Evolutionary conservation across 2,888 invertebrate genomes (phyloP), one percentile per base, ranked within the genome.

Genomic region (Ditylenchus weischeri): DNA sequence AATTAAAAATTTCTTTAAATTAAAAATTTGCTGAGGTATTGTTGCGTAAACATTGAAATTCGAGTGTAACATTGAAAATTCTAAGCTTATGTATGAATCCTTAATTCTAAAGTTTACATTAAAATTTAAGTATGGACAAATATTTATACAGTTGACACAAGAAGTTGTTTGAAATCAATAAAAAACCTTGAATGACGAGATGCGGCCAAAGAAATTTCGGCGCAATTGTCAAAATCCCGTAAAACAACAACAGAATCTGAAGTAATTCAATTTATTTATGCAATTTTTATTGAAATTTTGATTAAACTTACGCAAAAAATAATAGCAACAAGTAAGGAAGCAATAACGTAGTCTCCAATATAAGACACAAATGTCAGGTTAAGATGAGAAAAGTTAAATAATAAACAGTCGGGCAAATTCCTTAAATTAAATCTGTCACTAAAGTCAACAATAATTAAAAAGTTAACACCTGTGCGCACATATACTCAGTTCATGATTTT

Each of bases 121-220:
- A 15, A 43, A 43, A 43, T 3, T 43, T 13, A 43, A 43, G 5
- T 43, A 15, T 8, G 8, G 8, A 43, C 2, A 43, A 43, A 43
- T 43, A 43, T 43, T 43, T 43, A 15, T 43, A 43, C 43, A 43
- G 8, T 43, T 43, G 1, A 43, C 29, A 29, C 5, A 29, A 29
- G n/a, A 29, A 29, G 29, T 29, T 2, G 5, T 29, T 29, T 29
- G 5, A 29, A 29, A 4, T 29, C 5, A 29, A 43, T 13, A 3
- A 43, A 38, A 43, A 43, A 43, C 43, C 43, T 66, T 80, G 80
- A 11, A 80, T 72, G 60, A 77, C 70, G 23, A 80, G 69, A 67
- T 80, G 80, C 0, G 80, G 80, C 15, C 79, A 68, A 58, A 80
- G 72, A 4, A 79, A 72, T 51, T 74, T 72, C 18, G 80, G 77